These are phyloP conservation scores for Fistularia commersonii DNA, from an alignment of 2,797 vertebrate species.

Conservation along the genomic window DNA sequence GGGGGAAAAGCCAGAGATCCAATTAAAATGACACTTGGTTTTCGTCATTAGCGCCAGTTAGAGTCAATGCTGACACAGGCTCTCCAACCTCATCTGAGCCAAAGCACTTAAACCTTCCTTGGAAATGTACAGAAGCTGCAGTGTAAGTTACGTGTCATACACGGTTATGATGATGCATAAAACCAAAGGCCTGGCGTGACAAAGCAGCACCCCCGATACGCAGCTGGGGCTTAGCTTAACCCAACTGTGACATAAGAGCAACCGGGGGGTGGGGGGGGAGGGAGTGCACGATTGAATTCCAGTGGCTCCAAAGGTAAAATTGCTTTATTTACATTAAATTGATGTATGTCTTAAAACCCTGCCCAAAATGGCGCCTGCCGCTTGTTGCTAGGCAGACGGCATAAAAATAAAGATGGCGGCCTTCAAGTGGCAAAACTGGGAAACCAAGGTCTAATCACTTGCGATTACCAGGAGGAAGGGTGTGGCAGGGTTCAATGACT, in stretches of 20 bases:
- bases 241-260: slow-evolving; percentile 46
- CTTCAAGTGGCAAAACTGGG: slow-evolving; percentile 59
- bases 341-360: slow-evolving; percentile 20
- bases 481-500: slow-evolving; percentile 58
- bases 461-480: slow-evolving; percentile 59
- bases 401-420: slow-evolving; percentile 64
- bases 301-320: slow-evolving; percentile 42
- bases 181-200: slow-evolving; percentile 53
- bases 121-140: slow-evolving; percentile 34
- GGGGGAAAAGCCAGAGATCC: slow-evolving; percentile 54
- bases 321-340: slow-evolving; percentile 63
- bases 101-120: slow-evolving; percentile 8
- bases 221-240: slow-evolving; percentile 44
- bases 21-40: slow-evolving; percentile 74
- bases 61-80: slow-evolving; percentile 51
- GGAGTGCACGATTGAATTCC: slow-evolving; percentile 33
- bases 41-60: slow-evolving; percentile 6
- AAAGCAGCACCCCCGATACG: slow-evolving; percentile 51
- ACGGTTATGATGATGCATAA: slow-evolving; percentile 65
- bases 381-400: slow-evolving; percentile 79
- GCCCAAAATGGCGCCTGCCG: slow-evolving; percentile 62
- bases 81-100: slow-evolving; percentile 10
- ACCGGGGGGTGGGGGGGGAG: no score
- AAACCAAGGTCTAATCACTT: slow-evolving; percentile 64
- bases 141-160: slow-evolving; percentile 58